phyloP scores from a whole-genome alignment of 2,113 vertebrate species.

The Trinectes maculatus region DNA sequence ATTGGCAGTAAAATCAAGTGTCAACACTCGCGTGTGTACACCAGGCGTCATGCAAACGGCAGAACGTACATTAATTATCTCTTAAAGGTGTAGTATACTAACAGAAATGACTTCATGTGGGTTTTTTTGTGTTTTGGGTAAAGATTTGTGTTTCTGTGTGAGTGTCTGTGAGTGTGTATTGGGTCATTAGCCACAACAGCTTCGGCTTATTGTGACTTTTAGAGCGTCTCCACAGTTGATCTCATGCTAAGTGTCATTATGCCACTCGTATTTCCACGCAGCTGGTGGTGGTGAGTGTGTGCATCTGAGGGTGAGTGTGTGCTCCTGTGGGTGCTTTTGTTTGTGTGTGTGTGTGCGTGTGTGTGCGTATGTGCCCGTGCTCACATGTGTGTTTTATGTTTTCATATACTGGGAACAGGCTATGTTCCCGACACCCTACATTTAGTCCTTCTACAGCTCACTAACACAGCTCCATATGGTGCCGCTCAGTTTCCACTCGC shows the following conservation, averaged over 20 bases:
- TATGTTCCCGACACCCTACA: slow-evolving; percentile 61
- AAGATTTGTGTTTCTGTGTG: not conserved
- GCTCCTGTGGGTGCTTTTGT: no score
- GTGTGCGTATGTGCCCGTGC: not conserved
- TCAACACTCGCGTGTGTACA: slow-evolving; percentile 31
- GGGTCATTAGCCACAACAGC: slow-evolving; percentile 64
- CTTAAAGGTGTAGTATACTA: not conserved
- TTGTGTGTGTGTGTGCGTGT: not conserved
- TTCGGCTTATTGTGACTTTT: slow-evolving; percentile 66
- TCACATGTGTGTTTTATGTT: not conserved
- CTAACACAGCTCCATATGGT: slow-evolving; percentile 62
- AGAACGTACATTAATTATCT: no score
- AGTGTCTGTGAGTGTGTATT: not conserved
- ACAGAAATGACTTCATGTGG: slow-evolving; percentile 34
- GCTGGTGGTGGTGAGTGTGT: slow-evolving; percentile 37
- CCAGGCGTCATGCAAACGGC: slow-evolving; percentile 2
- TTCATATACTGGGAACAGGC: slow-evolving; percentile 18
- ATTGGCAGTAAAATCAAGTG: slow-evolving; percentile 61
- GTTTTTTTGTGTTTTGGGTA: not conserved
- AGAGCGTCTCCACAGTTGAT: slow-evolving; percentile 54
- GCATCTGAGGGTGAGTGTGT: not conserved
- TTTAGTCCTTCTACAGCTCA: slow-evolving; percentile 63
- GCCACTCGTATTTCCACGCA: slow-evolving; percentile 44
- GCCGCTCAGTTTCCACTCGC: slow-evolving; percentile 45
- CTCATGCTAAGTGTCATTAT: slow-evolving; percentile 68